Base-by-base conservation (phyloP, 1,140 invertebrate genomes). In the Temnothorax curvispinosus region DNA sequence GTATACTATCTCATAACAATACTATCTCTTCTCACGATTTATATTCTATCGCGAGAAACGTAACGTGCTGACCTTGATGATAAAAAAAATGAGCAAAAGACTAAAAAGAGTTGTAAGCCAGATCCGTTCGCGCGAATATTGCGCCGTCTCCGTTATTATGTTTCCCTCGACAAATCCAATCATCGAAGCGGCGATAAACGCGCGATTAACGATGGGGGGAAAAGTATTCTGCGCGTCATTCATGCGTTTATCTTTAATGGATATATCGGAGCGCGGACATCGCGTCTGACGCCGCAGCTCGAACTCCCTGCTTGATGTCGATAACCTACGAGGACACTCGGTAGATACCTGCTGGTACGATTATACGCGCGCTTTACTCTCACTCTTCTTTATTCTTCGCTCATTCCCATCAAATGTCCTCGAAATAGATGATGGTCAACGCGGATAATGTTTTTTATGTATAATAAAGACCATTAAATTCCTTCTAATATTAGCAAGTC, bases 181-280 rank as follows among this genome's bases (percentile, higher is more conserved):
- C 78, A 82, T 3, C 1, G 21, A 13, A 41, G 2, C 4, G 38
- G 4, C 52, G 78, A 65, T 65, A 78, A 7, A 78, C 11, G 18
- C 11, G 27, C n/a, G 50, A 82, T 69, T 54, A 69, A 50, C 18
- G 52, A 58, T 35, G 21, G 11, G 21, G 15, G 64, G 6, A 56
- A n/a, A 44, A 58, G 13, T 72, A 58, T 72, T 72, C 62, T 80
- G 44, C 67, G 18, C 38, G 21, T 82, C 65, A 58, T 82, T 82
- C 78, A 72, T 21, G 65, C 65, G 3, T 72, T 67, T 82, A 82
- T 82, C 78, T 82, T 71, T 72, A 58, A 82, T 82, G 78, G n/a
- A 82, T 72, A 56, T 44, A 72, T 82, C 35, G 58, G 47, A 64
- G 71, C 32, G 7, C 38, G 52, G 15, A 67, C 50, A 13, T 50